Evolutionary conservation across 2,888 invertebrate species (phyloP), one percentile per base, ranked within the genome.

Genomic region (Ormyrus pomaceus): DNA sequence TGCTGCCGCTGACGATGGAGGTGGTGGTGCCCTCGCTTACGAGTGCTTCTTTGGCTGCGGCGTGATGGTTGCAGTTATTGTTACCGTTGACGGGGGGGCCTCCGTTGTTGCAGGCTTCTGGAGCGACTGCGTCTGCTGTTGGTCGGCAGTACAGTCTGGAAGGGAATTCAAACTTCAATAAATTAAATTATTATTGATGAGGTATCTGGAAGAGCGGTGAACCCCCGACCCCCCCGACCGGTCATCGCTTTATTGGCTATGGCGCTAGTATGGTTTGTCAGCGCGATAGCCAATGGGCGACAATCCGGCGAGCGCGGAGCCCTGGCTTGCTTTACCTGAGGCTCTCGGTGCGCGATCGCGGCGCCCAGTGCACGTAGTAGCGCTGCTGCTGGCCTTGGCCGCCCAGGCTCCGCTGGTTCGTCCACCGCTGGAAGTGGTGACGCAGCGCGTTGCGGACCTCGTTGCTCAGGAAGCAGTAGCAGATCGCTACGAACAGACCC

Each of bases 401-500:
- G 0, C 94, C 94, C 59, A 95, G 92, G 50, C 92, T 93, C 62
- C 95, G 91, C 0, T 94, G 93, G 0, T 94, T 94, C 88, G 94
- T 94, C 96, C 97, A 97, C 81, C 95, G 93, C 83, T 94, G 94
- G 87, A 96, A 94, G 87, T 96, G 96, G 91, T 97, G 96, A 50
- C 95, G 93, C 84, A 97, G 92, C 0, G 97, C 95, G 89, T 96
- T 96, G 69, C 96, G 95, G 6, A 98, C 97, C 91, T 98, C 98
- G 5, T 96, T 96, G 91, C 98, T 98, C 86, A 97, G 93, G 91
- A 98, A 98, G 91, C 98, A 98, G 92, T 97, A 98, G 91, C 97
- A 96, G 80, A 97, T 91, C 5, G 98, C 96, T 82, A 98, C 97
- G 72, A 95, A 95, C 88, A 97, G 95, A 81, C 98, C 98, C 97